These are phyloP conservation scores for Notospermus geniculatus DNA, from an alignment of 1,140 invertebrate genomes.

Conservation along the genomic window DNA sequence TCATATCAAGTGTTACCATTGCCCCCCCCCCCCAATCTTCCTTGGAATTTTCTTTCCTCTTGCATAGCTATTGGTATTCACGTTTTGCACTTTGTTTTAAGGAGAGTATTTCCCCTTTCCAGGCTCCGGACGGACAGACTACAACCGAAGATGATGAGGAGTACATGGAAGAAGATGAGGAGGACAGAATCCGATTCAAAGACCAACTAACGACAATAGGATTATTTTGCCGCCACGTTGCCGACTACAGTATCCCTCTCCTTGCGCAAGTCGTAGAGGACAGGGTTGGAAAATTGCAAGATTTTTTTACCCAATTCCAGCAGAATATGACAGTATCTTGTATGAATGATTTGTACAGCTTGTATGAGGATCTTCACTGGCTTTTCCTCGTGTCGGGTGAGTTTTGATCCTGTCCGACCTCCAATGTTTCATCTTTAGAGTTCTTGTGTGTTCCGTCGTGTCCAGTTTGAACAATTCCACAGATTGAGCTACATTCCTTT, in stretches of 20 bases:
- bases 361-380: conserved; percentile 84
- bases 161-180: conserved; percentile 69
- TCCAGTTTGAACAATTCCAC: too few species aligned
- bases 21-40: too few species aligned
- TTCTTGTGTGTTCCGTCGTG: too few species aligned
- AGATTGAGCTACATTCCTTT: background rate
- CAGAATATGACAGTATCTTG: conserved; percentile 20
- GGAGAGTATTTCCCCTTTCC: background rate
- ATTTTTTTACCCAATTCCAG: conserved; percentile 64
- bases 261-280: conserved; percentile 62
- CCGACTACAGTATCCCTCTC: conserved; percentile 41
- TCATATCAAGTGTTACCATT: too few species aligned
- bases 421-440: background rate
- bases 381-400: conserved; percentile 73
- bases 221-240: conserved; percentile 56
- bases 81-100: too few species aligned
- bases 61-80: too few species aligned
- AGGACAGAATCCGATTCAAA: conserved; percentile 68
- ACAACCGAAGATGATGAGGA: conserved; percentile 61
- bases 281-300: conserved; percentile 63
- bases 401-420: conserved; percentile 7
- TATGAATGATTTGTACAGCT: conserved; percentile 46
- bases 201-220: conserved; percentile 71
- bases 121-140: conserved; percentile 27
- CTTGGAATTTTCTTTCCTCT: too few species aligned